These are phyloP conservation scores for Drosophila trichaetosa DNA, from an alignment of 2,888 invertebrate genomes.

Conservation along the genomic window DNA sequence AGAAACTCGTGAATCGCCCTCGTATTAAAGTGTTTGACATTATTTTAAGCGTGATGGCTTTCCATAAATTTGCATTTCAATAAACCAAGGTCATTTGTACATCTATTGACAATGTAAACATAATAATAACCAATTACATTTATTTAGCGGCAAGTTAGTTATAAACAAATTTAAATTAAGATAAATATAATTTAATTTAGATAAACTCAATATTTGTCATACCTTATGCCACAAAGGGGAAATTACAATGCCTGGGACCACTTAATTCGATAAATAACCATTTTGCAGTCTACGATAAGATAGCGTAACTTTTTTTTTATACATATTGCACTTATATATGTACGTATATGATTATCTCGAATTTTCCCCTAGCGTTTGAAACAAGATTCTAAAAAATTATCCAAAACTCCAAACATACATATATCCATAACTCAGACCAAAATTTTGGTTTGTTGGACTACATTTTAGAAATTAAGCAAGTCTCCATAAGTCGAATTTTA, in stretches of 20 bases:
- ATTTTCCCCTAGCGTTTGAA: neutral
- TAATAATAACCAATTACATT: conserved; percentile 12
- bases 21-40: conserved; percentile 30
- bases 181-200: conserved; percentile 2
- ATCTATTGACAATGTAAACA: conserved; percentile 37
- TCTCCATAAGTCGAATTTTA: neutral
- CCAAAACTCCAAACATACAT: neutral
- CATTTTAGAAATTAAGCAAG: neutral
- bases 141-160: neutral
- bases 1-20: conserved; percentile 32
- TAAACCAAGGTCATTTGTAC: conserved; percentile 61
- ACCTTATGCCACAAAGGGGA: neutral
- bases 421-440: neutral
- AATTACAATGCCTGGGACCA: conserved; percentile 4
- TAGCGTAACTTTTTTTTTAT: conserved; percentile 19
- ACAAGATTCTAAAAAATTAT: neutral
- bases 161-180: neutral
- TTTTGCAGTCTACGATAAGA: conserved; percentile 53
- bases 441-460: neutral
- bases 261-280: conserved; percentile 41
- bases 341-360: neutral
- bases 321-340: neutral
- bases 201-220: neutral
- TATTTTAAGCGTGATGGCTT: conserved; percentile 19
- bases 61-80: conserved; percentile 65